Evolutionary conservation across 2,888 invertebrate genomes (phyloP).

Genomic region (Blastobasis adustella): DNA sequence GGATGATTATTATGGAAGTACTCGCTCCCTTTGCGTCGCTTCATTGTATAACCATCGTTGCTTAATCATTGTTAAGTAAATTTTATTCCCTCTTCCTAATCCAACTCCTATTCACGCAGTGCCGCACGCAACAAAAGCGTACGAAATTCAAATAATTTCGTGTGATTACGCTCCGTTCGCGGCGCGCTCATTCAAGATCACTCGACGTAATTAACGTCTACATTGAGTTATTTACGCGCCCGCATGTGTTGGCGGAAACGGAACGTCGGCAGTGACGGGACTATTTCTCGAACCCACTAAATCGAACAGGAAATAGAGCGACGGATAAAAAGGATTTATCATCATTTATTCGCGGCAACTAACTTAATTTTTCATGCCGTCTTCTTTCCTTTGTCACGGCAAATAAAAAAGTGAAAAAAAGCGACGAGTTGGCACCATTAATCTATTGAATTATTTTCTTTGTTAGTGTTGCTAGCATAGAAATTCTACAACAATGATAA

Average conservation of each 20-base stretch:
- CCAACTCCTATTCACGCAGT: neutral
- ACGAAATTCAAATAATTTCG: constrained; percentile 43
- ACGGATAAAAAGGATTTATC: neutral
- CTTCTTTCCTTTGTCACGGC: neutral
- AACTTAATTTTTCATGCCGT: neutral
- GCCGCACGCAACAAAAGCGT: constrained; percentile 17
- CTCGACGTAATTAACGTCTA: constrained; percentile 62
- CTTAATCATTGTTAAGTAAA: no score
- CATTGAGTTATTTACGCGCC: constrained; percentile 68
- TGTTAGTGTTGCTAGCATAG: neutral
- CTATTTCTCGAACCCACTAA: constrained; percentile 26
- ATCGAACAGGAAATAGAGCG: constrained; percentile 5
- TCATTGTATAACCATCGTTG: no score
- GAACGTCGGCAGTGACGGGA: constrained; percentile 42
- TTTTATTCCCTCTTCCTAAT: no score
- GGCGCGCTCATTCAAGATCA: constrained; percentile 53
- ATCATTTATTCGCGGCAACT: no score
- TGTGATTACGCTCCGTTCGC: constrained; percentile 47
- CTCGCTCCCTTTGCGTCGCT: no score
- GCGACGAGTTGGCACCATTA: neutral
- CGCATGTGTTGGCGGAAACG: constrained; percentile 58
- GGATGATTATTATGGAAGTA: no score
- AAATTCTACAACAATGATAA: neutral
- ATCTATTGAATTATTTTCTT: neutral
- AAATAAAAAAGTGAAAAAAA: neutral